Base-by-base conservation (phyloP, 2,113 vertebrate species). In the Spea multiplicata region DNA sequence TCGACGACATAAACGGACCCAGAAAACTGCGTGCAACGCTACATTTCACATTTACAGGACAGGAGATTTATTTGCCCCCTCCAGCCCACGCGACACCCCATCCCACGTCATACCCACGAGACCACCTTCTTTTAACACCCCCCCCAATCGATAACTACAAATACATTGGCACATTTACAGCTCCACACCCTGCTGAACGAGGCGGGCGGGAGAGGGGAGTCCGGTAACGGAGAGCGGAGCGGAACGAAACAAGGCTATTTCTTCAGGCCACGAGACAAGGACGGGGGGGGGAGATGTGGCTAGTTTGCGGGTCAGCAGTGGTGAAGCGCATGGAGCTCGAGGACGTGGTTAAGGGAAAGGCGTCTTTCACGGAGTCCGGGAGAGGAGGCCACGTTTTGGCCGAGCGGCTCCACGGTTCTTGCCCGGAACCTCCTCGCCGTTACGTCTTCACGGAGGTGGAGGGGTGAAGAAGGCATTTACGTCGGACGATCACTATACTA, bases 101-200 rank as follows among this genome's bases (percentile, higher is more conserved):
- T 50, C 77, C 77, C 70, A 80, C 77, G 77, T 80, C 77, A 80
- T 80, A 80, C 77, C 77, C 77, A 80, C 70, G 59, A 44, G 52
- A 61, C 17, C 66, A 45, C 64, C 77, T 55, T 64, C 12, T 78
- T 47, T 30, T 1, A 30, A 30, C 30, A 30, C 30, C 30, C 77
- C 77, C 69, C 62, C 69, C 50, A 66, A 66, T 59, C 52, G 46
- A 45, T 45, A 78, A 71, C 52, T 80, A 80, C 52, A 66, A 65
- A 73, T 66, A 80, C 77, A 73, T 80, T 80, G 77, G 77, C 77
- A 80, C 77, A 67, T 73, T 45, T 66, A 67, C 45, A 30, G 55
- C 61, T 67, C 71, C 70, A 59, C 77, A 45, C 61, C 77, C 47
- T 50, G 16, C 68, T 59, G 59, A 10, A 57, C 46, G 16, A 68